These are phyloP conservation scores for Branchinecta sandiegonensis DNA, from an alignment of 2,888 invertebrate species.

Conservation along the genomic window DNA sequence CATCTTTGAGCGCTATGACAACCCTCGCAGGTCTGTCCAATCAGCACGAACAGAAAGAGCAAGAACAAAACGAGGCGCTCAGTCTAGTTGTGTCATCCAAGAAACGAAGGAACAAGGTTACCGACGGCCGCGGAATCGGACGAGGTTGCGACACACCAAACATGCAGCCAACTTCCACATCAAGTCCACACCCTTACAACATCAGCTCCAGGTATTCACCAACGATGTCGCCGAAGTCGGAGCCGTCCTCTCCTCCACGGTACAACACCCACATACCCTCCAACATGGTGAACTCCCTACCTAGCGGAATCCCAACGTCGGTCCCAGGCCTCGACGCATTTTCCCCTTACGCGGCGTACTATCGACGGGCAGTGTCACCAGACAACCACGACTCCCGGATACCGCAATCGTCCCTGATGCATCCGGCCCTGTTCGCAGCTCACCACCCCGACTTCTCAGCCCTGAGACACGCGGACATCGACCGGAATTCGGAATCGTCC, in stretches of 20 bases:
- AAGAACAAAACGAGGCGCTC: slow-evolving; percentile 80
- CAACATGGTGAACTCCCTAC: slow-evolving; percentile 34
- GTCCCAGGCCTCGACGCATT: slow-evolving; percentile 57
- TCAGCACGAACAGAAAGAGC: slow-evolving; percentile 26
- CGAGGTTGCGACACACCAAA: slow-evolving; percentile 9
- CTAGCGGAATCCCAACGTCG: slow-evolving; percentile 51
- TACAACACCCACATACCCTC: slow-evolving; percentile 23
- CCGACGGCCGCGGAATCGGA: slow-evolving; percentile 70
- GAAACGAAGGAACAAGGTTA: slow-evolving; percentile 92
- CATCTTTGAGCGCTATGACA: not conserved
- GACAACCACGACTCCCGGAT: not conserved
- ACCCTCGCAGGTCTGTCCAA: slow-evolving; percentile 24
- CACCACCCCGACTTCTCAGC: slow-evolving; percentile 31
- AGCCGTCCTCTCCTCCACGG: slow-evolving; percentile 50
- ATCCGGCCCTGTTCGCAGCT: slow-evolving; percentile 22
- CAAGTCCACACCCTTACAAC: slow-evolving; percentile 37
- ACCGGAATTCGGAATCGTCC: slow-evolving; percentile 81
- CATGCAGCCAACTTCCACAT: slow-evolving; percentile 33
- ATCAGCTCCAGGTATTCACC: slow-evolving; percentile 35
- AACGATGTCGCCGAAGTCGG: slow-evolving; percentile 32
- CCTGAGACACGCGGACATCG: slow-evolving; percentile 71
- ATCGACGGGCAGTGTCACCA: slow-evolving; percentile 20
- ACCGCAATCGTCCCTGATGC: slow-evolving; percentile 21
- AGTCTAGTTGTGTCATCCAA: slow-evolving; percentile 88
- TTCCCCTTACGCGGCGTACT: not conserved